Evolutionary conservation across 2,797 vertebrate genomes (phyloP).

Genomic region (Sebastes taczanowskii): DNA sequence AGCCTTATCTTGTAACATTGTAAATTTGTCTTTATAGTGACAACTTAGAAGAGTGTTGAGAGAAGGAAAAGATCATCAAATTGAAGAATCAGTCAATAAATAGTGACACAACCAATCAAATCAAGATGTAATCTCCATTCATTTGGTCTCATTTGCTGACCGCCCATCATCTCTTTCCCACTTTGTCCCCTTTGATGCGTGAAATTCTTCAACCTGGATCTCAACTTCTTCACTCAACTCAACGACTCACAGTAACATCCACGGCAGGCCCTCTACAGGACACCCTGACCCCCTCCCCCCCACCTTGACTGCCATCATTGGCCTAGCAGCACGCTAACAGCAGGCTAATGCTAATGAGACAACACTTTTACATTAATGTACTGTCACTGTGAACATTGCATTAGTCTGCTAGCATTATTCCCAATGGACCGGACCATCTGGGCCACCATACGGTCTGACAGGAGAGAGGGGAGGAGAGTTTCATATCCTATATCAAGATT

Average conservation of each 20-base stretch:
- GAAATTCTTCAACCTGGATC: slow-evolving; percentile 43
- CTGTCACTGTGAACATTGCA: slow-evolving; percentile 75
- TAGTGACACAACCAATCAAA: not conserved
- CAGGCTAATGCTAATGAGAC: slow-evolving; percentile 75
- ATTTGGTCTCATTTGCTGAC: not conserved
- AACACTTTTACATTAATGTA: slow-evolving; percentile 68
- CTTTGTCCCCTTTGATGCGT: not conserved
- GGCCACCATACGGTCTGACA: slow-evolving; percentile 66
- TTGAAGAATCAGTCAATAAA: slow-evolving; percentile 28
- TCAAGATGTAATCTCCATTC: not conserved
- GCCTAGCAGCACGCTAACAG: slow-evolving; percentile 57
- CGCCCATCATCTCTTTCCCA: not conserved
- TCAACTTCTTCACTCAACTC: slow-evolving; percentile 31
- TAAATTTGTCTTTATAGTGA: not conserved
- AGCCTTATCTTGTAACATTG: slow-evolving; percentile 5
- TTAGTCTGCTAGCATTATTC: slow-evolving; percentile 71
- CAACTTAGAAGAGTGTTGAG: slow-evolving; percentile 22
- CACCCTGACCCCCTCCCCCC: slow-evolving; percentile 16
- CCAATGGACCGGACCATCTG: slow-evolving; percentile 71
- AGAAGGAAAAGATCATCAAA: slow-evolving; percentile 37
- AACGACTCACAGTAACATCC: slow-evolving; percentile 31
- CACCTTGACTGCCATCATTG: slow-evolving; percentile 27
- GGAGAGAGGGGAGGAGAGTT: slow-evolving; percentile 20
- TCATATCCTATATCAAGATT: slow-evolving; percentile 2
- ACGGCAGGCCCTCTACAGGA: slow-evolving; percentile 20